phyloP scores from a whole-genome alignment of 2,113 vertebrate genomes.

The Budorcas taxicolor region DNA sequence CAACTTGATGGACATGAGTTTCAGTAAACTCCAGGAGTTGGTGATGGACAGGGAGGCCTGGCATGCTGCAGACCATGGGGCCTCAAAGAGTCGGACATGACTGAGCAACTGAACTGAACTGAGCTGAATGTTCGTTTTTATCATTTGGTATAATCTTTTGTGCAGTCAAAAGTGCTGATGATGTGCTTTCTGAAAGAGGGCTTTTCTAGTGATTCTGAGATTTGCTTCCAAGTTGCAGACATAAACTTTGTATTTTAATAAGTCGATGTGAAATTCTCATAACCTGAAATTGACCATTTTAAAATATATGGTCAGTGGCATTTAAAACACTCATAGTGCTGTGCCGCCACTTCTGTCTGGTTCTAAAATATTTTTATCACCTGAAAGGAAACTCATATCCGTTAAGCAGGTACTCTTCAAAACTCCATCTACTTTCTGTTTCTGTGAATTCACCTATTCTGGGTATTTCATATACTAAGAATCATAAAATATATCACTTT shows the following conservation, averaged over 20 bases:
- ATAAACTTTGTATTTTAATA: neutral
- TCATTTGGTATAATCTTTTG: neutral
- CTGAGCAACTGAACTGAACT: neutral
- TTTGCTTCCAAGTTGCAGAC: neutral
- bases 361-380: neutral
- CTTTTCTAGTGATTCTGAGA: neutral
- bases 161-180: neutral
- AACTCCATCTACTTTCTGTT: neutral
- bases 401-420: neutral
- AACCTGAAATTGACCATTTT: neutral
- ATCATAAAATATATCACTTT: neutral
- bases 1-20: neutral
- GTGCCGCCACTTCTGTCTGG: fast-evolving
- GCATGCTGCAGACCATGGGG: neutral
- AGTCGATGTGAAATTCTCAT: neutral
- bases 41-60: neutral
- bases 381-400: neutral
- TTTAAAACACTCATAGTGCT: neutral
- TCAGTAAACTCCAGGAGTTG: neutral
- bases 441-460: neutral
- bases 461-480: neutral
- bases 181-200: neutral
- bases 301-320: neutral
- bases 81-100: fast-evolving
- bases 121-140: neutral